Evolutionary conservation across 2,113 vertebrate species (phyloP).

Genomic region (Rafetus swinhoei): DNA sequence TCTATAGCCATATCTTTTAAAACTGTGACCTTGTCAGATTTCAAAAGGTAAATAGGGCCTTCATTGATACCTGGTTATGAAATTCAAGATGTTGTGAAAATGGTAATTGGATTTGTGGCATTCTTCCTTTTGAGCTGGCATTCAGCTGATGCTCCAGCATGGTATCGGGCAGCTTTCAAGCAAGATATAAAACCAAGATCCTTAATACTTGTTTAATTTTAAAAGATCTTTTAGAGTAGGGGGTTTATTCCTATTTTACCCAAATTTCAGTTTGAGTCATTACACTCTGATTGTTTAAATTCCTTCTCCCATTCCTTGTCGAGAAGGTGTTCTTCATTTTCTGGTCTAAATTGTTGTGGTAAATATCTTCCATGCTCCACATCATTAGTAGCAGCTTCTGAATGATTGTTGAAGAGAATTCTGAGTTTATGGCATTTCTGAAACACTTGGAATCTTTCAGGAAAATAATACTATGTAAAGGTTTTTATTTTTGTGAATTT

Average conservation of each 20-base stretch:
- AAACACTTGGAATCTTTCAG: background rate
- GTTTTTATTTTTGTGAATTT: background rate
- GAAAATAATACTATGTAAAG: background rate
- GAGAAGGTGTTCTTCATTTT: constrained; percentile 21
- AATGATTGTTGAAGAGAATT: background rate
- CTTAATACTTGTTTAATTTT: background rate
- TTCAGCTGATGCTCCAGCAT: background rate
- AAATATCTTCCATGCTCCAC: background rate
- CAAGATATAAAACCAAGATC: background rate
- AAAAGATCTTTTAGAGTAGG: background rate
- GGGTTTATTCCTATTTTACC: constrained; percentile 1
- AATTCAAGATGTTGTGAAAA: background rate
- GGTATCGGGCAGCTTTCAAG: background rate
- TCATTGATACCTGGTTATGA: accelerated
- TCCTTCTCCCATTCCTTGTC: constrained; percentile 20
- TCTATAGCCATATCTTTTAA: background rate
- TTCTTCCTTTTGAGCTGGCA: background rate
- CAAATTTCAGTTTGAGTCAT: constrained; percentile 8
- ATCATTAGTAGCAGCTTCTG: background rate
- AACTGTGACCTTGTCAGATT: background rate
- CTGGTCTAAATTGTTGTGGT: constrained; percentile 6
- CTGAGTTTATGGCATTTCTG: constrained; percentile 4
- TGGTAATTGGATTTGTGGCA: background rate
- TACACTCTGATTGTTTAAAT: background rate
- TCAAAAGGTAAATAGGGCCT: accelerated